Evolutionary conservation across 2,797 vertebrate species (phyloP), one percentile per base, ranked within the genome.

Genomic region (Tapirus indicus): DNA sequence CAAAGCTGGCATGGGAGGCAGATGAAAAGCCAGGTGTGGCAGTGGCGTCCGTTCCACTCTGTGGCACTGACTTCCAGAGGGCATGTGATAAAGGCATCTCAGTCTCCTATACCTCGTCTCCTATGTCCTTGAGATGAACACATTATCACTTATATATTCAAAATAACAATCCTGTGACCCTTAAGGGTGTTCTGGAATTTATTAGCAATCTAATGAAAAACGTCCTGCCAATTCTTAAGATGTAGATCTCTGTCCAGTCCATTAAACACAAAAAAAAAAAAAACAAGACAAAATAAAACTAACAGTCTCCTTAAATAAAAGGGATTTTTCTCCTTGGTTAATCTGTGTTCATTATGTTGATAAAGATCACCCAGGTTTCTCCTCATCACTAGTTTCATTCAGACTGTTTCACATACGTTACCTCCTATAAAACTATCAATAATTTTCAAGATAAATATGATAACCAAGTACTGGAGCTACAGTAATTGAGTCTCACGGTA

Each of bases 11-110:
- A 17, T 2, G 3, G 11, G 35, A 94, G 11, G 4, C 29, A 20
- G 2, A 56, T 41, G 27, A 86, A 89, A 91, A 58, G 3, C 14
- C 14, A 18, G 7, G 21, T 5, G 7, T 20, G 44, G 5, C 35
- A 60, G 25, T 23, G 20, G 2, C 9, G 2, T 0, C 54, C 47
- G 2, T 2, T 79, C 32, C 8, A 29, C 17, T 25, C 32, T 44
- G 3, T 18, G 10, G 29, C 11, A 3, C 9, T 25, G 1, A n/a
- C 32, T n/a, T 52, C 72, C 25, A 3, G 0, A 27, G 6, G 20
- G 11, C 0, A 7, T 41, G 29, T 0, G 7, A 47, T 13, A 23
- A 54, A 3, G 9, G 5, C 27, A 54, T 0, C 35, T 32, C 23
- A 14, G n/a, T 49, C 13, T 60, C 64, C 44, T 58, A 12, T 7